These are phyloP conservation scores for Meleagris gallopavo DNA, from an alignment of 2,113 vertebrate genomes.

Conservation along the genomic window DNA sequence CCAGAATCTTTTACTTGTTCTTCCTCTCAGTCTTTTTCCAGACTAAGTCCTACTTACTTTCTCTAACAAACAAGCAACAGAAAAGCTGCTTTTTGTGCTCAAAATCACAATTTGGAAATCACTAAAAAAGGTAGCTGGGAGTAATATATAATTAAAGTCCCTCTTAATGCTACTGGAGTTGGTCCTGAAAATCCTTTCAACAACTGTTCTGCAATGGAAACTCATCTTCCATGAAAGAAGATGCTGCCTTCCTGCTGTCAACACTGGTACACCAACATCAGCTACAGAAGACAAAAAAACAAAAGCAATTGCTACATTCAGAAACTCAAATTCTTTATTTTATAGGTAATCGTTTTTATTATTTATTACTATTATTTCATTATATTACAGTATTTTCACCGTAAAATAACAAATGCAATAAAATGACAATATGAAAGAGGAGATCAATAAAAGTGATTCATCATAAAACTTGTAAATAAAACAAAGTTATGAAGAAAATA, in stretches of 20 bases:
- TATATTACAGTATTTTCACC: not conserved
- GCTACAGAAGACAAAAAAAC: fast-evolving
- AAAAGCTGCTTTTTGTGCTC: not conserved
- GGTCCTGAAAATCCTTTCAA: not conserved
- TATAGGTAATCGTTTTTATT: not conserved
- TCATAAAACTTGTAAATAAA: slow-evolving; percentile 46
- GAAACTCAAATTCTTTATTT: not conserved
- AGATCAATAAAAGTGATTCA: not conserved
- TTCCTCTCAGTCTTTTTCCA: not conserved
- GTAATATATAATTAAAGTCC: not conserved
- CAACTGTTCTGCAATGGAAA: not conserved
- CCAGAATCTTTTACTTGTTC: not conserved
- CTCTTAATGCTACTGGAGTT: not conserved
- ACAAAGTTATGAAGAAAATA: not conserved
- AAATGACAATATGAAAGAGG: not conserved
- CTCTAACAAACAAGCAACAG: not conserved
- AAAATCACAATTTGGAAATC: not conserved
- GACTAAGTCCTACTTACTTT: not conserved
- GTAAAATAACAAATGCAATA: not conserved
- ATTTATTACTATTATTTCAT: not conserved
- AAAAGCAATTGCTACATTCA: not conserved
- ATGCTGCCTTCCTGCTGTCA: not conserved
- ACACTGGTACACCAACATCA: fast-evolving
- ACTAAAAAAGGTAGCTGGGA: not conserved
- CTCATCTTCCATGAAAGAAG: not conserved